Conservation (phyloP, 2,113 vertebrate genomes). For the Corythaeola cristata region DNA sequence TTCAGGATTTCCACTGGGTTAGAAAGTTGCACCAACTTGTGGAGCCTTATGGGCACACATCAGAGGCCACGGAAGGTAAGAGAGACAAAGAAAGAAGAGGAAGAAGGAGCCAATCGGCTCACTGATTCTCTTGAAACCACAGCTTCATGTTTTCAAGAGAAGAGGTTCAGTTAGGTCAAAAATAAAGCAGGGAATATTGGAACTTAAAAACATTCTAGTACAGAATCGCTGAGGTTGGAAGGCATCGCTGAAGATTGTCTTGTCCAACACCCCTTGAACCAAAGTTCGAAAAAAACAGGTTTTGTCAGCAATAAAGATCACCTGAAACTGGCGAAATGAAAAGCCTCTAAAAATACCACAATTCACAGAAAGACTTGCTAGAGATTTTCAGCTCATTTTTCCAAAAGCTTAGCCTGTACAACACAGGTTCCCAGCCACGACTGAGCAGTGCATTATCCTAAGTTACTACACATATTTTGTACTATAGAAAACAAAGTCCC, state of each 20-base stretch:
- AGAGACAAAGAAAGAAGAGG: not conserved
- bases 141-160: not conserved
- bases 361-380: not conserved
- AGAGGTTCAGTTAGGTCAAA: not conserved
- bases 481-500: not conserved
- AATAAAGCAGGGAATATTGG: not conserved
- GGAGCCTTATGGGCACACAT: not conserved
- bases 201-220: not conserved
- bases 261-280: not conserved
- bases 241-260: not conserved
- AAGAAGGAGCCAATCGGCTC: not conserved
- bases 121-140: not conserved
- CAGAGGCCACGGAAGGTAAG: not conserved
- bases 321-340: not conserved
- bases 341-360: not conserved
- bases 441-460: not conserved
- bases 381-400: not conserved
- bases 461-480: not conserved
- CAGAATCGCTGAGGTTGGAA: not conserved
- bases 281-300: not conserved
- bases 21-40: not conserved
- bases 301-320: not conserved
- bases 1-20: not conserved
- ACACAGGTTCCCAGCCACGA: accelerated
- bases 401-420: not conserved